A percentile compares a stretch with the other conserved stretches of the same genome.
phyloP scores from a whole-genome alignment of 2,113 vertebrate species.

The Calypte anna region DNA sequence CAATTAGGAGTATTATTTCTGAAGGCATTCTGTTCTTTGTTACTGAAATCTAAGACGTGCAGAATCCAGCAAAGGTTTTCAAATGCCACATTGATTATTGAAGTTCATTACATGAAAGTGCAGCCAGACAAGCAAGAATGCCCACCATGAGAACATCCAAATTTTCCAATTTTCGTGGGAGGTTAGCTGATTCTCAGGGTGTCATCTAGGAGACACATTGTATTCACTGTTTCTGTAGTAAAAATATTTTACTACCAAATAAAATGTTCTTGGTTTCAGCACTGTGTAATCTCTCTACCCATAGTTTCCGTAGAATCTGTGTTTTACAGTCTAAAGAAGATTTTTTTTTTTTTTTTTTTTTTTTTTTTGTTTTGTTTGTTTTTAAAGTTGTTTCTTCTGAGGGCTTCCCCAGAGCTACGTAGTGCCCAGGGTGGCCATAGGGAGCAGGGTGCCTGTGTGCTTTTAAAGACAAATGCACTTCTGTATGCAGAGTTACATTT shows the following conservation, averaged over 20 bases:
- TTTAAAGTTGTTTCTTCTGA: background rate
- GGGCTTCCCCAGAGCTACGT: background rate
- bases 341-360: background rate
- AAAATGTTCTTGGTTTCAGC: background rate
- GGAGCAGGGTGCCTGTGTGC: background rate
- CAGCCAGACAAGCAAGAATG: background rate
- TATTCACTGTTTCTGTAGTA: background rate
- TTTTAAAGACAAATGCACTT: slow-evolving; percentile 25
- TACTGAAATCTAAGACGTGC: background rate
- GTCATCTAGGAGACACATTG: background rate
- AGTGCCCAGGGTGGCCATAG: background rate
- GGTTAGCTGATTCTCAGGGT: background rate
- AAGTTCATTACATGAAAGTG: background rate
- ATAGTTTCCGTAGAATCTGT: background rate
- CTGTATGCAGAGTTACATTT: background rate
- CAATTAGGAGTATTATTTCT: background rate
- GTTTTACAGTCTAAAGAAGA: background rate
- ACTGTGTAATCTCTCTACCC: background rate
- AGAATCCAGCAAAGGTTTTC: background rate
- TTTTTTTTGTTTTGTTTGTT: background rate
- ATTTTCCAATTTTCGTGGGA: background rate
- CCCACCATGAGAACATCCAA: background rate
- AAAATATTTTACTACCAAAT: background rate
- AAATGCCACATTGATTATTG: background rate
- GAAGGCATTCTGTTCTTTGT: background rate